phyloP scores from a whole-genome alignment of 2,797 vertebrate species.

The Coreius guichenoti region DNA sequence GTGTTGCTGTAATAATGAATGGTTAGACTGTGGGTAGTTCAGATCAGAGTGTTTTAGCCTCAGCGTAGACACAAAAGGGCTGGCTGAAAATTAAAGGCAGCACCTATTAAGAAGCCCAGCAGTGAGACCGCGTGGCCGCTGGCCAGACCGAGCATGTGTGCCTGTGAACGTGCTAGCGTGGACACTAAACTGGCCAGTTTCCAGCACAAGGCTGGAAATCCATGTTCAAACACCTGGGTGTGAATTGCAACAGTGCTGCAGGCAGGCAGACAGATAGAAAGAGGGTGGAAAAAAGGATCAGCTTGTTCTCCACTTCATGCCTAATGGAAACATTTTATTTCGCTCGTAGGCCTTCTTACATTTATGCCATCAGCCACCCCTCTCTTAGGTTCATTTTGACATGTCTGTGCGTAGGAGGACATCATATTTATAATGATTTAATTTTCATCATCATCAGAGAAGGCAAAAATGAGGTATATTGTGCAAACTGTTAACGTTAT shows the following conservation, averaged over 20 bases:
- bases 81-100: slow-evolving; percentile 24
- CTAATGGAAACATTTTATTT: slow-evolving; percentile 38
- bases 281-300: slow-evolving; percentile 17
- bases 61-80: neutral
- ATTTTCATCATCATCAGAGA: slow-evolving; percentile 9
- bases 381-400: neutral
- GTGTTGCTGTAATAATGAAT: neutral
- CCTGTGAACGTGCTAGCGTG: slow-evolving; percentile 11
- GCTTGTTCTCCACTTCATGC: slow-evolving; percentile 23
- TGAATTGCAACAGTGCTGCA: slow-evolving; percentile 14
- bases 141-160: slow-evolving; percentile 22
- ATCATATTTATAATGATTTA: slow-evolving; percentile 2
- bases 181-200: slow-evolving; percentile 1
- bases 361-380: neutral
- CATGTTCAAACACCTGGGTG: slow-evolving; percentile 32
- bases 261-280: slow-evolving; percentile 9
- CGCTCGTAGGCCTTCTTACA: neutral
- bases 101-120: neutral
- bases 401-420: slow-evolving; percentile 2
- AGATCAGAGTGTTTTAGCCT: neutral
- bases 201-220: slow-evolving; percentile 13
- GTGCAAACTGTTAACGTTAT: neutral
- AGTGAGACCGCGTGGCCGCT: neutral
- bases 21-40: neutral
- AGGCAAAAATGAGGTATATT: neutral